Conservation (phyloP, 2,888 invertebrate genomes). For the Ephialtes manifestator region DNA sequence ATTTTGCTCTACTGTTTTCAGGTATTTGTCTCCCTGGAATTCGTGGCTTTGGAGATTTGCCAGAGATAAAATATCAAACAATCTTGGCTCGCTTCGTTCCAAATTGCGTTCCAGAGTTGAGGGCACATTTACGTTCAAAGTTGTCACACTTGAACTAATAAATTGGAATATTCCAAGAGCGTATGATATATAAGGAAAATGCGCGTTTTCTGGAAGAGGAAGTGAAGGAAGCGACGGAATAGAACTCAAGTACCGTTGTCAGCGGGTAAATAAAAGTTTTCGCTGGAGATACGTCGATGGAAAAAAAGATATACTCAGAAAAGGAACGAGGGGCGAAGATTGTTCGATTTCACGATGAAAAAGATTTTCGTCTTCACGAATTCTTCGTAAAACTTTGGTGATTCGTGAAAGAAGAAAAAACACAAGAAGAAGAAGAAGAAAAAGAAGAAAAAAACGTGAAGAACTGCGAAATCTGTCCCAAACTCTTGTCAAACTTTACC, state of each 20-base stretch:
- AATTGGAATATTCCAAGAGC: conserved; percentile 35
- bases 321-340: conserved; percentile 3
- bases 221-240: not conserved
- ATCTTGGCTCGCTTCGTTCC: not conserved
- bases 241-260: conserved; percentile 32
- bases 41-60: not conserved
- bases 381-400: conserved; percentile 29
- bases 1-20: not conserved
- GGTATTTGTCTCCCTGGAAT: not conserved
- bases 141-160: conserved; percentile 34
- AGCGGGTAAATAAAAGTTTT: conserved; percentile 58
- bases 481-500: not conserved
- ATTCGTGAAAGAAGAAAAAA: conserved; percentile 10
- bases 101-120: not conserved
- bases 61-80: not conserved
- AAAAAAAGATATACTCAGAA: not conserved
- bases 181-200: conserved; percentile 3
- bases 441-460: not conserved
- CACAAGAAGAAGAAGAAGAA: not conserved
- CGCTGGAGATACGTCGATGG: conserved; percentile 20
- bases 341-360: conserved; percentile 33
- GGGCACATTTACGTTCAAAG: conserved; percentile 11
- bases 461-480: not conserved
- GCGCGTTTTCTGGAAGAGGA: not conserved
- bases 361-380: conserved; percentile 30